phyloP scores from a whole-genome alignment of 2,888 invertebrate genomes.

The Drosophila cracens region DNA sequence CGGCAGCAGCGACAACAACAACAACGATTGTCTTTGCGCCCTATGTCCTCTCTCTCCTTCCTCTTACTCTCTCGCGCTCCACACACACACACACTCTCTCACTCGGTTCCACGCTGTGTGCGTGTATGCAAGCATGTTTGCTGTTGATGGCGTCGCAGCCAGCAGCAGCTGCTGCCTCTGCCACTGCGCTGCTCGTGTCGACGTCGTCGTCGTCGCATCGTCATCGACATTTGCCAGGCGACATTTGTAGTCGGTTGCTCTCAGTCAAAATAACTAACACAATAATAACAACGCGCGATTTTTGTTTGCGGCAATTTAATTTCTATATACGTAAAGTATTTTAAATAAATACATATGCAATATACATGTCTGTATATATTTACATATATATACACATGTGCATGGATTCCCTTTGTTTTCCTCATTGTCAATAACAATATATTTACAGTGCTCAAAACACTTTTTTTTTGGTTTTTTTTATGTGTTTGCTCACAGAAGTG shows the following conservation, averaged over 20 bases:
- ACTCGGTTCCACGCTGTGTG: conserved; percentile 22
- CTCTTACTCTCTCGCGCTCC: conserved; percentile 5
- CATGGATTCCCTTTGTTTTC: conserved; percentile 9
- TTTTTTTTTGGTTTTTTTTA: conserved; percentile 16
- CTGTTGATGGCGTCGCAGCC: conserved; percentile 25
- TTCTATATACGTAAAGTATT: conserved; percentile 21
- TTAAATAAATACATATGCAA: background rate
- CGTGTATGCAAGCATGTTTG: conserved; percentile 34
- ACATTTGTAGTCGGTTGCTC: conserved; percentile 54
- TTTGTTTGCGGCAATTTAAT: conserved; percentile 48
- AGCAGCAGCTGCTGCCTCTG: conserved; percentile 31
- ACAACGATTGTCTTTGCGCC: conserved; percentile 28
- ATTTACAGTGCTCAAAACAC: conserved; percentile 39
- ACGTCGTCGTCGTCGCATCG: conserved; percentile 24
- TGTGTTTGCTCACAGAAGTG: conserved; percentile 2
- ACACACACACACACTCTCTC: conserved; percentile 7
- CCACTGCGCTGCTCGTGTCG: conserved; percentile 28
- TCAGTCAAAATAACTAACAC: conserved; percentile 59
- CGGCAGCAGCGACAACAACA: conserved; percentile 28
- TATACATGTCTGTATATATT: background rate
- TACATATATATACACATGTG: conserved; percentile 1
- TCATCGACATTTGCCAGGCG: conserved; percentile 56
- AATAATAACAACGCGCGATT: conserved; percentile 50
- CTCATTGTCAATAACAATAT: conserved; percentile 27
- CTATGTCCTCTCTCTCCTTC: conserved; percentile 29